Evolutionary conservation across 1,140 invertebrate genomes (phyloP), one percentile per base, ranked within the genome.

Genomic region (Cotesia vestalis): DNA sequence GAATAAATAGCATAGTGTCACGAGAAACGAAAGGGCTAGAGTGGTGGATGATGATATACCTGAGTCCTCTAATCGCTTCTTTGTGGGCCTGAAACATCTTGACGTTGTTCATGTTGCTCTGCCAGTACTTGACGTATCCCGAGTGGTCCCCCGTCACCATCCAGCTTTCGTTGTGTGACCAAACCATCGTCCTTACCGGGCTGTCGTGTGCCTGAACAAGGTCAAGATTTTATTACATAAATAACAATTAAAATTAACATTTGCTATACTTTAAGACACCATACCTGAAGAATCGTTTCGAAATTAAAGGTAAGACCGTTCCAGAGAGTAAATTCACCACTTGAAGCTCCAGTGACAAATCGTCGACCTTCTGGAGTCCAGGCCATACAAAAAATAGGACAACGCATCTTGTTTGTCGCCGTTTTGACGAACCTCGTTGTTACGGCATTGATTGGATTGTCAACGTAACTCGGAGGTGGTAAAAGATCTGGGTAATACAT

Each of bases 41-140:
- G 81, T 85, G 83, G 82, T 85, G 77, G 78, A 82, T 81, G 84
- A 86, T 81, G 84, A 86, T 89, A 89, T 93, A 98, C 95, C 95
- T 97, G 89, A 99, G 94, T 88, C 97, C 98, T 86, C 98, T 91
- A 79, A 99, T 94, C 73, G 98, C 94, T 90, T 99, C 98, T 92
- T 99, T 99, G 88, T 99, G 98, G 40, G 97, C 98, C 89, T 99
- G 98, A 90, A 98, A 99, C 96, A 99, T 99, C 91, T 99, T 99
- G 17, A 99, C 98, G 89, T 99, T 99, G 89, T 99, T 99, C 98
- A 99, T 99, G 88, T 99, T 99, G 77, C 96, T 97, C 90, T 99
- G 98, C 98, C 98, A 99, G 89, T 99, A 99, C 83, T 99, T 99
- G 57, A 99, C 96, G 84, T 96, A 99, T 40, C 98, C 98, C 60